Base-by-base conservation (phyloP, 2,888 invertebrate species). In the Epirrita christyi region DNA sequence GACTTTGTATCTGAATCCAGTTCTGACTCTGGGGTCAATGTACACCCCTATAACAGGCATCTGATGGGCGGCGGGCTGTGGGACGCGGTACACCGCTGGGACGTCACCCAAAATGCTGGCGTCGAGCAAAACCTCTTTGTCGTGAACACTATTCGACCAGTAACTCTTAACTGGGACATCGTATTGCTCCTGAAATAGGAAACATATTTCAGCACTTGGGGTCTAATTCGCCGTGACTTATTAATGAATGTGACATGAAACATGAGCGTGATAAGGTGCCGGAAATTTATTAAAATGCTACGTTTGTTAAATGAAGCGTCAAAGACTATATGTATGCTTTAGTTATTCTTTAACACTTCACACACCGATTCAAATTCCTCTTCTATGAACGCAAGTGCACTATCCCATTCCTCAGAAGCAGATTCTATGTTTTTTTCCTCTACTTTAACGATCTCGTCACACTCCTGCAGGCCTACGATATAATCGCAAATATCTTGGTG, bases 1-100 rank as follows among this genome's bases (percentile, higher is more conserved):
- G 63, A 95, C 94, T 85, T 94, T 93, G 92, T 96, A 96, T 80
- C 94, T 92, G 91, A 96, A 96, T 67, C 96, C 96, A 64, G 96
- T 94, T 67, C 94, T 90, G 63, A 96, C 94, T 54, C 95, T 90
- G 54, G 93, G 93, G 85, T 96, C 96, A 67, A 96, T 93, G 83
- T 94, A 95, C 52, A 96, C 94, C 49, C 96, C 96, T 74, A 95
- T 93, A 49, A 94, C 95, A 0, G 95, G 95, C 78, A 95, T 91
- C 79, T 95, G 94, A 71, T 95, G 93, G 6, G 93, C 85, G 34
- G 93, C 92, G 1, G 95, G 88, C 27, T 93, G 88, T 11, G 94
- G 93, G 11, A 95, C 93, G 27, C 90, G 88, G 78, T 95, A 95
- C 46, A 92, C 88, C 0, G 95, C 94, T 0, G 95, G 95, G 27